Base-by-base conservation (phyloP, 2,113 vertebrate genomes). In the Galbula dea region DNA sequence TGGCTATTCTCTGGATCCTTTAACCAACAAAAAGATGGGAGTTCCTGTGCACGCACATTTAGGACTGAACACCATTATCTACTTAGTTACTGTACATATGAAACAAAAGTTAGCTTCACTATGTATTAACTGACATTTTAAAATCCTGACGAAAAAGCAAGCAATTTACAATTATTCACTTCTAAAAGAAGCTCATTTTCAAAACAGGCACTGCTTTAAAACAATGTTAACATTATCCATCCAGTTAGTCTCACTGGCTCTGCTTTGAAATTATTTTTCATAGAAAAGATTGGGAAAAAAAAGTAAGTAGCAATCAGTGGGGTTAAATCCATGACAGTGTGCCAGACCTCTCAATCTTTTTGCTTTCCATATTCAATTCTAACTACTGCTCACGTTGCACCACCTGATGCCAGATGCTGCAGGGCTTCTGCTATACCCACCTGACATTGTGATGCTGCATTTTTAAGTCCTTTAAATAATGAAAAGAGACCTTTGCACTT, bases 401-500 rank as follows among this genome's bases (percentile, higher is more conserved):
- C 96, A 97, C 95, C 96, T 97, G 96, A 95, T 96, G 67, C 93
- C 95, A 95, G 75, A 54, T 75, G 94, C 96, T 95, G 62, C 92
- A 85, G 94, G 96, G 95, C 79, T 91, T 94, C 80, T 91, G 48
- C 78, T 86, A 36, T 45, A 93, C 78, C 39, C 84, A 94, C 82
- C 86, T 96, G 95, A 94, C 93, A 83, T 34, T 72, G 73, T 79
- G 79, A 73, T 86, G 61, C 71, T 95, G 87, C 77, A 89, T 94
- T 94, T 95, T 92, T 79, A 90, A 92, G 88, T 93, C 48, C 69
- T 94, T 81, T 86, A 93, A 95, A 75, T 76, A 83, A 95, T 61
- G 51, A 95, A 96, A 94, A 71, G 54, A 86, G 84, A 95, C 93
- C 93, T 89, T 58, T 89, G 72, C 66, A 85, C 69, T 94, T 82